Conservation (phyloP, 2,888 invertebrate genomes). For the Digitonthophagus gazella region DNA sequence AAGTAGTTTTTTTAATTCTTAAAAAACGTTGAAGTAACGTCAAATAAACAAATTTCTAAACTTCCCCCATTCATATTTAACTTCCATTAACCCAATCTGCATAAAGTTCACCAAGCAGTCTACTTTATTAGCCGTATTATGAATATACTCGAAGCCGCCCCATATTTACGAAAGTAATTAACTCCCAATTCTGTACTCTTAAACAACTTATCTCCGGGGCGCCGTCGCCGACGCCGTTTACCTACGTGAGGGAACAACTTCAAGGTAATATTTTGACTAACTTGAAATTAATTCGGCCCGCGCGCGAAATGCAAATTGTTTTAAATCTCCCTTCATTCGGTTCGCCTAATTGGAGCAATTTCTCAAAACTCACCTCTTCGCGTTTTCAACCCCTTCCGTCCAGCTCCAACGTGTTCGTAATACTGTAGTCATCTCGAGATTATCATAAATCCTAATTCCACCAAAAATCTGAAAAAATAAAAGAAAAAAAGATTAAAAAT, state of each 20-base stretch:
- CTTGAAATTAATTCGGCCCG: background rate
- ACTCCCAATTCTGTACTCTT: background rate
- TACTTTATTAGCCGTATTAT: background rate
- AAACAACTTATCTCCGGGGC: background rate
- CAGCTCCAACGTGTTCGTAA: conserved; percentile 19
- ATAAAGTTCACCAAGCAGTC: background rate
- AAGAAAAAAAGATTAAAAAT: too few relatives aligned
- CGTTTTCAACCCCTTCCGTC: conserved; percentile 2
- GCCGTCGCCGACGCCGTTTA: background rate
- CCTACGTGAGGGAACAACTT: background rate
- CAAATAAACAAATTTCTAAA: background rate
- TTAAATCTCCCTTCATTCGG: conserved; percentile 7
- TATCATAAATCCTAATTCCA: conserved; percentile 28
- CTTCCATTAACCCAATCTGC: background rate
- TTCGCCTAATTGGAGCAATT: conserved; percentile 10
- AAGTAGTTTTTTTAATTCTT: too few relatives aligned
- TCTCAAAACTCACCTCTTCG: too few relatives aligned
- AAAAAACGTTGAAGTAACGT: too few relatives aligned
- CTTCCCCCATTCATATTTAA: background rate
- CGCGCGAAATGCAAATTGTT: conserved; percentile 8
- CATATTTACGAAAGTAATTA: background rate
- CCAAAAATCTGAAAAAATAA: too few relatives aligned
- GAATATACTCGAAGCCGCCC: background rate
- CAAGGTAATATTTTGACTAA: background rate
- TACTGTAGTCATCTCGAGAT: conserved; percentile 27